Evolutionary conservation across 2,113 vertebrate genomes (phyloP).

Genomic region (Ondatra zibethicus): DNA sequence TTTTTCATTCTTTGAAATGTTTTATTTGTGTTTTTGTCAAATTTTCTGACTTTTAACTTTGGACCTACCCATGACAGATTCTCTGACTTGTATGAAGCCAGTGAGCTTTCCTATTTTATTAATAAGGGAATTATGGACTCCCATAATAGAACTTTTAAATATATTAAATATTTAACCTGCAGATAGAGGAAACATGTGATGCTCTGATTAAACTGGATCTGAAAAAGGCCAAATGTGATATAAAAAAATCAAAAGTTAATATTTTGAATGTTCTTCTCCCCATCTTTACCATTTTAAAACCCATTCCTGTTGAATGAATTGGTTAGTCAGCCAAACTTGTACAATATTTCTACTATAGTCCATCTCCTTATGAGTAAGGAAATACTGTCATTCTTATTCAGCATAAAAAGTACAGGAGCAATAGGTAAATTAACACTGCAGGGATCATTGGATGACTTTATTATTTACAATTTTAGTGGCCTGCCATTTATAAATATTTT

Average conservation of each 20-base stretch:
- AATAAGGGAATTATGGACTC: background rate
- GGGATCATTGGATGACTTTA: constrained; percentile 12
- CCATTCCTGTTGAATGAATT: background rate
- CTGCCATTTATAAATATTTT: background rate
- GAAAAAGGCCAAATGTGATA: constrained; percentile 15
- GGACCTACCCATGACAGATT: background rate
- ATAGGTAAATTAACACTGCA: background rate
- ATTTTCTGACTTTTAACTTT: constrained; percentile 49
- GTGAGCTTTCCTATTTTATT: constrained; percentile 30
- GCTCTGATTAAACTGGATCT: background rate
- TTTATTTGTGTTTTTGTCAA: constrained; percentile 29
- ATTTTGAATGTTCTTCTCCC: background rate
- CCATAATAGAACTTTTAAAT: background rate
- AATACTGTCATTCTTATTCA: constrained; percentile 14
- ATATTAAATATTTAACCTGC: background rate
- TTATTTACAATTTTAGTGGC: constrained; percentile 23
- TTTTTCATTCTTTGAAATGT: background rate
- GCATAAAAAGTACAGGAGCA: background rate
- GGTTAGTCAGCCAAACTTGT: background rate
- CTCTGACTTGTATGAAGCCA: background rate
- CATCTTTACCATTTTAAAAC: background rate
- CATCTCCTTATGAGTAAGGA: background rate
- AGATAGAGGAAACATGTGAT: background rate
- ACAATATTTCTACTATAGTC: background rate
- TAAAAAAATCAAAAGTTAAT: constrained; percentile 35